These are phyloP conservation scores for Lithobates pipiens DNA, from an alignment of 2,797 vertebrate genomes.

Conservation along the genomic window DNA sequence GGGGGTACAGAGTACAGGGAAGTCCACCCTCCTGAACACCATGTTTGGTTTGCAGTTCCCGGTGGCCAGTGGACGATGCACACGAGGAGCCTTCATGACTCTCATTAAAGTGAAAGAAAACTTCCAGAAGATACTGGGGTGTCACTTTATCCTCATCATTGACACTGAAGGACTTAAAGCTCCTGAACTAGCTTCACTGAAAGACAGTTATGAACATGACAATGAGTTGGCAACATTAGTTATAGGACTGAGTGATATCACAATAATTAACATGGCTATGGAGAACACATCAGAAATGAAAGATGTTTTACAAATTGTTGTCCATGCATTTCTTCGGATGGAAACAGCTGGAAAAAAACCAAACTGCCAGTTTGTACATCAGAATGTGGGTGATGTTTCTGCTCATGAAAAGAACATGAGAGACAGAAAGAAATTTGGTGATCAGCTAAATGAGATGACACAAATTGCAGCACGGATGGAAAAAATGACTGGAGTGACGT, in stretches of 20 bases:
- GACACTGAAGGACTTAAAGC: constrained; percentile 28
- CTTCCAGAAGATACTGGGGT: background rate
- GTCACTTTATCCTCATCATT: background rate
- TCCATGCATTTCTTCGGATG: constrained; percentile 25
- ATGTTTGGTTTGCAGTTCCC: constrained; percentile 75
- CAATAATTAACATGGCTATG: constrained; percentile 21
- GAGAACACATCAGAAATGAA: constrained; percentile 13
- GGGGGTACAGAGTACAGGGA: constrained; percentile 23
- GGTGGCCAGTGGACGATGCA: constrained; percentile 67
- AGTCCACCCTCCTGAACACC: constrained; percentile 28
- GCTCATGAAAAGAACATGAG: constrained; percentile 4
- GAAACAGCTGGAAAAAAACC: background rate
- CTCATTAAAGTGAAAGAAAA: background rate
- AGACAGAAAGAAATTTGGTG: background rate
- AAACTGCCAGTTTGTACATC: constrained; percentile 9
- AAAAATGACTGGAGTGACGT: background rate
- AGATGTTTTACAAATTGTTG: constrained; percentile 21
- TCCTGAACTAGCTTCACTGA: background rate
- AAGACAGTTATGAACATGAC: constrained; percentile 14
- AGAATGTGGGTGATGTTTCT: constrained; percentile 21
- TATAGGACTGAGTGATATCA: constrained; percentile 1
- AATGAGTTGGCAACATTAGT: constrained; percentile 41
- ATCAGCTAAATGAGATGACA: constrained; percentile 10
- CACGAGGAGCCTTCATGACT: constrained; percentile 38
- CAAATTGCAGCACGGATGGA: background rate